Evolutionary conservation across 2,888 invertebrate genomes (phyloP), one percentile per base, ranked within the genome.

Genomic region (Plemyria rubiginata): DNA sequence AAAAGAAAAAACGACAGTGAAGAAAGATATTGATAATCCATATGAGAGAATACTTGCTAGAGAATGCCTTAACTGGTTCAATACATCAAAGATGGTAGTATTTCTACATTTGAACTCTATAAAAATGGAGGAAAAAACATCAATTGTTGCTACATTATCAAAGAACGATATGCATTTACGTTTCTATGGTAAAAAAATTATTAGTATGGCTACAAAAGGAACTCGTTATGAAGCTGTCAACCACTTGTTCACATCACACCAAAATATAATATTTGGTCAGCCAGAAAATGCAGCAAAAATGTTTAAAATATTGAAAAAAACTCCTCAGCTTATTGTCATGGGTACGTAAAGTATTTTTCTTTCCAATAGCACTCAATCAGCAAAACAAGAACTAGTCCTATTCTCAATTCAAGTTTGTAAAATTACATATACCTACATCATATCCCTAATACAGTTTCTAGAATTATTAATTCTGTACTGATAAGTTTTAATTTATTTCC

Each of bases 61-160:
- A 53, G 96, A 97, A 84, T 93, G 95, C 62, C 87, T 94, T 1
- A 93, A 96, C 74, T 95, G 95, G 94, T 94, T 97, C 72, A 93
- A 95, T 54, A 94, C 94, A 54, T 96, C 97, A 0, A 94, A 94
- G 74, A 94, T 97, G 93, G 88, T 97, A 64, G 95, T 94, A 15
- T 94, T 97, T 76, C 93, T 95, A 65, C 97, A 97, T 79, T 74
- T 93, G 54, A 97, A 97, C 87, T 94, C 96, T 0, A 95, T 96
- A 45, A 90, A 83, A n/a, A 88, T 93, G 72, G 95, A 95, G 62
- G 94, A 96, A 0, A 85, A 94, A 71, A 95, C 95, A 61, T 94
- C 95, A 28, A 88, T 96, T 22, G 93, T 91, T 68, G 94, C 95
- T 6, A 78, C 92, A 13, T 87, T 97, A 45, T 93, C 94, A 67